Evolutionary conservation across 2,113 vertebrate species (phyloP).

Genomic region (Salvelinus alpinus): DNA sequence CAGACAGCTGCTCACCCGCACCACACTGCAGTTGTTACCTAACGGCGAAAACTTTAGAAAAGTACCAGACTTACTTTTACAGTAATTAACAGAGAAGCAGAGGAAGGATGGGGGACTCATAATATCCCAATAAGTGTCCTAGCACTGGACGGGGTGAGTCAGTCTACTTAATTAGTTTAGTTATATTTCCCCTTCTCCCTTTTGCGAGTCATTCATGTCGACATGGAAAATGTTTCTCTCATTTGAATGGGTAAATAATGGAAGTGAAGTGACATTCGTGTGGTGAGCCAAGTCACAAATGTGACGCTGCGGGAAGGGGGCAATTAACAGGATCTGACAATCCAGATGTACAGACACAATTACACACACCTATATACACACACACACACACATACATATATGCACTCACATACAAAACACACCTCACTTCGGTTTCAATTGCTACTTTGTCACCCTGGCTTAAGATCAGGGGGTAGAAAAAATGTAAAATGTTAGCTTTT

Average conservation of each 20-base stretch:
- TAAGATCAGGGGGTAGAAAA: conserved; percentile 6
- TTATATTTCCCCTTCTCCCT: conserved; percentile 17
- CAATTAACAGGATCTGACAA: conserved; percentile 71
- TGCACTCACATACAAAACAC: neutral
- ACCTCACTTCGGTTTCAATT: neutral
- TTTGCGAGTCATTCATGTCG: conserved; percentile 68
- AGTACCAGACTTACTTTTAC: neutral
- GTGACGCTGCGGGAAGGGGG: conserved; percentile 57
- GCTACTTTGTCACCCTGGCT: conserved; percentile 21
- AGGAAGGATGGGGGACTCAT: conserved; percentile 8
- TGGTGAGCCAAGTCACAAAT: conserved; percentile 53
- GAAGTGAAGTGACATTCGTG: conserved; percentile 56
- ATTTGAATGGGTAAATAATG: conserved; percentile 72
- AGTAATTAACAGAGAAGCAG: neutral
- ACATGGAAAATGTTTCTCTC: conserved; percentile 68
- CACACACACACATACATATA: conserved; percentile 7
- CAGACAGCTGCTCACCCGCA: neutral
- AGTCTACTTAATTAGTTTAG: conserved; percentile 62
- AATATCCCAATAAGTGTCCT: conserved; percentile 47
- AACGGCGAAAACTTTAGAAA: neutral
- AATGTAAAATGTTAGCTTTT: neutral
- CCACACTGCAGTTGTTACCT: neutral
- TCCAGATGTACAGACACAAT: conserved; percentile 37
- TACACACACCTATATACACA: conserved; percentile 12
- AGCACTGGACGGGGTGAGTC: conserved; percentile 54